Conservation (phyloP, 2,888 invertebrate species). For the Diplolepis rosae region DNA sequence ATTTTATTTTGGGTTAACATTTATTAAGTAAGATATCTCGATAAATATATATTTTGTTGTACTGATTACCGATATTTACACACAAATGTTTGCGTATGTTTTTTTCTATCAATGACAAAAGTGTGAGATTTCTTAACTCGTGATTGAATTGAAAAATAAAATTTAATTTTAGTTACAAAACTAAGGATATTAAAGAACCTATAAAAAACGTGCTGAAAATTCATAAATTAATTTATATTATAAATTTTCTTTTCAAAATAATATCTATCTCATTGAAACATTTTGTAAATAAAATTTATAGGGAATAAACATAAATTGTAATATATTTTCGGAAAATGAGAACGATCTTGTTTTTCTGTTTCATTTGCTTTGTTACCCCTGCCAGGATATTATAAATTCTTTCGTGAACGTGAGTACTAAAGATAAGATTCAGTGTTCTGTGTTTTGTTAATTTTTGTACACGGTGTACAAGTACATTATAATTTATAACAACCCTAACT, state of each 20-base stretch:
- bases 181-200: not conserved
- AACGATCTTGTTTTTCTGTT: conserved; percentile 65
- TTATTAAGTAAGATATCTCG: too few species aligned
- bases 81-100: too few species aligned
- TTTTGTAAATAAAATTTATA: too few species aligned
- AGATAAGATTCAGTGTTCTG: conserved; percentile 42
- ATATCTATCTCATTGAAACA: too few species aligned
- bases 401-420: conserved; percentile 77
- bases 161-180: not conserved
- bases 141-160: not conserved
- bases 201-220: not conserved
- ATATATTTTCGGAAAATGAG: not conserved
- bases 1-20: too few species aligned
- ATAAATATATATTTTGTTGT: not conserved
- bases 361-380: conserved; percentile 66
- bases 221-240: too few species aligned
- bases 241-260: too few species aligned
- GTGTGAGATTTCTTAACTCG: not conserved
- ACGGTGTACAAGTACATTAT: not conserved
- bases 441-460: conserved; percentile 42
- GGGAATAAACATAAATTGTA: too few species aligned
- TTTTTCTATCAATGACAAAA: not conserved
- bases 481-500: not conserved
- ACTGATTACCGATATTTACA: not conserved
- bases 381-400: conserved; percentile 74